A percentile compares a stretch with the other conserved stretches of the same genome.
These are phyloP conservation scores for Polypedilum pembai DNA, from an alignment of 1,140 invertebrate genomes.

Conservation along the genomic window DNA sequence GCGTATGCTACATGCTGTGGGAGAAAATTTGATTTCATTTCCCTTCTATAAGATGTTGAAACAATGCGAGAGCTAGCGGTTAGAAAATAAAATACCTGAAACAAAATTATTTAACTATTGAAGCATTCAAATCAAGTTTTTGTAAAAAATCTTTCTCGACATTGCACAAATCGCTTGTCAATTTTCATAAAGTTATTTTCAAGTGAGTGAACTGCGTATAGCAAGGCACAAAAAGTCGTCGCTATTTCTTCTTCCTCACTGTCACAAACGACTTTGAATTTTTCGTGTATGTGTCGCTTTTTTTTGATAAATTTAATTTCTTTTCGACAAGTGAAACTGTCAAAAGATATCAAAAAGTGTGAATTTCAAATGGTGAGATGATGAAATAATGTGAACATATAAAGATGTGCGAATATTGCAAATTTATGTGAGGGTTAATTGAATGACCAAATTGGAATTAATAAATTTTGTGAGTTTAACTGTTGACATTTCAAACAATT, in stretches of 20 bases:
- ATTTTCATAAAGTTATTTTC: conserved; percentile 8
- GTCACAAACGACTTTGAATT: neutral
- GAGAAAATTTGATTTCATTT: neutral
- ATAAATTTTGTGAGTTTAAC: no score
- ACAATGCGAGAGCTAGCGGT: neutral
- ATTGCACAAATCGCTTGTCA: neutral
- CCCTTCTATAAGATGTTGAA: neutral
- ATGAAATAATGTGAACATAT: no score
- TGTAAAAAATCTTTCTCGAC: neutral
- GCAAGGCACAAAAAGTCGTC: neutral
- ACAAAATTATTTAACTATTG: neutral
- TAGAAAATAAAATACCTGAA: neutral
- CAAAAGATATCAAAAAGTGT: no score
- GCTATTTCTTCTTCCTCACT: neutral
- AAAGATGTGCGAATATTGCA: no score
- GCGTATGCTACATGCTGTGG: conserved; percentile 1
- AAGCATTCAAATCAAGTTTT: conserved; percentile 5
- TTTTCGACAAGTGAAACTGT: no score
- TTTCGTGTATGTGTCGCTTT: neutral
- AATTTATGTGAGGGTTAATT: no score
- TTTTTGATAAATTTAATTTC: no score
- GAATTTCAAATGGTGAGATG: no score
- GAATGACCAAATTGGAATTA: no score
- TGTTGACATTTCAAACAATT: no score
- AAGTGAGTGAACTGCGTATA: neutral